Conservation (phyloP, 2,797 vertebrate genomes). For the Malurus leucopterus region DNA sequence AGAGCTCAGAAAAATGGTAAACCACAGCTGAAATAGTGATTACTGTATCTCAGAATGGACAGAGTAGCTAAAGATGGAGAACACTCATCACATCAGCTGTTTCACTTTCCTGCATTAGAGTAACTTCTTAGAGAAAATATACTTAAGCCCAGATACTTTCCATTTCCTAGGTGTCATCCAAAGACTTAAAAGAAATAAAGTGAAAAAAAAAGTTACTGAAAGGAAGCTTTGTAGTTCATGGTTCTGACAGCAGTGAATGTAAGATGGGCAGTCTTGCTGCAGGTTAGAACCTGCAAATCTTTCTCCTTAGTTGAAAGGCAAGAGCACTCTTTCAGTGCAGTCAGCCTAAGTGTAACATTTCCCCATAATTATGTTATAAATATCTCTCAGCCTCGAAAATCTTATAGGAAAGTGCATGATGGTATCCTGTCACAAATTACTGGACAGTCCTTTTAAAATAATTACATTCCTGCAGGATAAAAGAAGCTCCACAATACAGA, state of each 20-base stretch:
- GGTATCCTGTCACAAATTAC: conserved; percentile 11
- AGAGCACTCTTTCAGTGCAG: neutral
- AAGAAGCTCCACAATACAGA: conserved; percentile 8
- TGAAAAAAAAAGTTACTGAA: neutral
- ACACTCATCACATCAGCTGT: neutral
- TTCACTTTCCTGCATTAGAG: neutral
- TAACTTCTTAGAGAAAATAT: neutral
- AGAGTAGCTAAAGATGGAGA: neutral
- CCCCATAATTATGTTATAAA: conserved; percentile 7
- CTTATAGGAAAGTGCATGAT: neutral
- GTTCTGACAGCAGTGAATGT: neutral
- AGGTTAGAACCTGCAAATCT: neutral
- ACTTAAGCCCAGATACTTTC: neutral
- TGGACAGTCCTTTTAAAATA: conserved; percentile 32
- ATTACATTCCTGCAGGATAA: conserved; percentile 11
- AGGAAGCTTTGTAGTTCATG: neutral
- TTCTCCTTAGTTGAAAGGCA: conserved; percentile 22
- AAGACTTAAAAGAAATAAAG: neutral
- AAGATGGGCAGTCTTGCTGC: neutral
- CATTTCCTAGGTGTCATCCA: neutral
- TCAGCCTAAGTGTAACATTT: neutral
- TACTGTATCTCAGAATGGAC: neutral
- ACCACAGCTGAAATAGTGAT: neutral
- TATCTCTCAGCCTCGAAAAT: neutral
- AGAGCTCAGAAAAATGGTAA: neutral